A percentile compares a stretch with the other conserved stretches of the same genome.
phyloP scores from a whole-genome alignment of 2,888 invertebrate species.

The Tortrix viridana region DNA sequence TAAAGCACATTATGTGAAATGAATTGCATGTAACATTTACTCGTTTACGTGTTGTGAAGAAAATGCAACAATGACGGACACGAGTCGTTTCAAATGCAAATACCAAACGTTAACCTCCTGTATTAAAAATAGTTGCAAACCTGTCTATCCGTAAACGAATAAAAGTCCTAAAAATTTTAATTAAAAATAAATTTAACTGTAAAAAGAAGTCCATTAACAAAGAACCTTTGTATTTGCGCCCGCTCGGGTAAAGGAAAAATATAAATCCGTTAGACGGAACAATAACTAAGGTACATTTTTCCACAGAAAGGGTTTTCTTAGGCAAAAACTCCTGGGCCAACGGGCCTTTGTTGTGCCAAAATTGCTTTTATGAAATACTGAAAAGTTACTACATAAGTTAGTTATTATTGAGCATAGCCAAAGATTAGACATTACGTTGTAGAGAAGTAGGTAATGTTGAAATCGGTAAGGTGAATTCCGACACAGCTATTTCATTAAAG shows the following conservation, averaged over 20 bases:
- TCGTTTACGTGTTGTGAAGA: too few relatives aligned
- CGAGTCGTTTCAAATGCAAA: conserved; percentile 2
- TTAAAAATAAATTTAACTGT: conserved; percentile 47
- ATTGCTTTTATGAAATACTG: conserved; percentile 41
- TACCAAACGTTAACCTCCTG: conserved; percentile 5
- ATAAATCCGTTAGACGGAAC: conserved; percentile 46
- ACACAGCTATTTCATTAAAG: not conserved
- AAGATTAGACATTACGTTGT: too few relatives aligned
- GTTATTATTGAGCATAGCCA: conserved; percentile 13
- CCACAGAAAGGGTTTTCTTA: conserved; percentile 46
- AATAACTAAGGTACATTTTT: conserved; percentile 48
- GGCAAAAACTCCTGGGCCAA: conserved; percentile 21
- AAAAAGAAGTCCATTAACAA: conserved; percentile 51
- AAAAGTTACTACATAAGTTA: conserved; percentile 31
- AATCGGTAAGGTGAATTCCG: conserved; percentile 2
- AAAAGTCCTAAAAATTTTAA: conserved; percentile 51
- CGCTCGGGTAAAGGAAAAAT: conserved; percentile 47
- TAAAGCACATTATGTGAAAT: too few relatives aligned
- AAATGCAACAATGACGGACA: too few relatives aligned
- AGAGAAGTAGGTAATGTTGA: not conserved
- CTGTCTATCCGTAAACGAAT: conserved; percentile 37
- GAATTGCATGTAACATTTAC: too few relatives aligned
- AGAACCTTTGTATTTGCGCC: conserved; percentile 51
- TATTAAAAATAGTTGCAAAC: conserved; percentile 19
- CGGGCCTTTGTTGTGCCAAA: conserved; percentile 36